phyloP scores from a whole-genome alignment of 2,888 invertebrate genomes.

The Melanostoma mellinum region DNA sequence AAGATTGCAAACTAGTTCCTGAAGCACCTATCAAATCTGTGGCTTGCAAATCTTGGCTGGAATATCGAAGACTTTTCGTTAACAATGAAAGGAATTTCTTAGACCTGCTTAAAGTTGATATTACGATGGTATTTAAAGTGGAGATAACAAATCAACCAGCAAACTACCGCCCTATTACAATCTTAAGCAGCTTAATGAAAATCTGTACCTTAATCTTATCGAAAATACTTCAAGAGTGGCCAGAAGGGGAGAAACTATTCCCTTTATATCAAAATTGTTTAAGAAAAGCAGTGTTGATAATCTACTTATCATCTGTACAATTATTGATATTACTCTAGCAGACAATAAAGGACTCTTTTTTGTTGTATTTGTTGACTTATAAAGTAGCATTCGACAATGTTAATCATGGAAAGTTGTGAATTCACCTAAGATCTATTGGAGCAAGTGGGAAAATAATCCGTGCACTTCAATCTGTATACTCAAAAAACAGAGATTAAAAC shows the following conservation, averaged over 20 bases:
- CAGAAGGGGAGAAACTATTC: not conserved
- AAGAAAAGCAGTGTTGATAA: not conserved
- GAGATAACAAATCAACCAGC: slow-evolving; percentile 1
- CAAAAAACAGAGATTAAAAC: not conserved
- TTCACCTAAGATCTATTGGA: slow-evolving; percentile 7
- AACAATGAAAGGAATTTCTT: not conserved
- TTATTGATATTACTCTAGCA: too few species aligned
- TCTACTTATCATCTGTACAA: too few species aligned
- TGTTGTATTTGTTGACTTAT: too few species aligned
- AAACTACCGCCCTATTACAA: slow-evolving; percentile 11
- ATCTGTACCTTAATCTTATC: not conserved
- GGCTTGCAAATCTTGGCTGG: too few species aligned
- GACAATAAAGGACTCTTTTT: too few species aligned
- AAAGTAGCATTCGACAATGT: too few species aligned
- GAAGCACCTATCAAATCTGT: too few species aligned
- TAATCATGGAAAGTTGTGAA: not conserved
- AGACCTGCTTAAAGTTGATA: not conserved
- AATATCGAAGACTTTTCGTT: not conserved
- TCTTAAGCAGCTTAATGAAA: not conserved
- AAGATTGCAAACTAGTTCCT: too few species aligned
- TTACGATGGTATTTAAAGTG: slow-evolving; percentile 1
- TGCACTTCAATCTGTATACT: not conserved
- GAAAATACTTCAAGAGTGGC: not conserved
- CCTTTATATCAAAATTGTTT: not conserved
- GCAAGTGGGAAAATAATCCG: slow-evolving; percentile 2